These are phyloP conservation scores for Drosophila sturtevanti DNA, from an alignment of 1,140 invertebrate genomes.

Conservation along the genomic window DNA sequence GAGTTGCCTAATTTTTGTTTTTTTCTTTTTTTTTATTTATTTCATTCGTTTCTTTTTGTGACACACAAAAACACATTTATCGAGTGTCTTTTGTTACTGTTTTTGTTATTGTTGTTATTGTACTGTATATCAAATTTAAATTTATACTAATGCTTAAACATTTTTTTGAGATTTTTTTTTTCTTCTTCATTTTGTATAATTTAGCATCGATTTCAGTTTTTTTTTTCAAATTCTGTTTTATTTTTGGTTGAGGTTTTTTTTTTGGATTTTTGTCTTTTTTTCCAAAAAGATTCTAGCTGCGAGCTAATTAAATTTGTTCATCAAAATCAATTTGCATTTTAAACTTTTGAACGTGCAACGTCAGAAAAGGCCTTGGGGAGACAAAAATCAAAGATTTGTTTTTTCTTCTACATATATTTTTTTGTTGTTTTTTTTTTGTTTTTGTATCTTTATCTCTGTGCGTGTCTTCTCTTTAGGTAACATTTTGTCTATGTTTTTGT, in stretches of 20 bases:
- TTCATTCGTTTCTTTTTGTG: not conserved
- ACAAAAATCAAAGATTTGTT: slow-evolving; percentile 27
- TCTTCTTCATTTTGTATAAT: slow-evolving; percentile 58
- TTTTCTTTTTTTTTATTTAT: not conserved
- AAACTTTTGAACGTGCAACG: slow-evolving; percentile 70
- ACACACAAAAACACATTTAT: slow-evolving; percentile 21
- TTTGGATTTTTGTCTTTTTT: not conserved
- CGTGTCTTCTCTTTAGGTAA: slow-evolving; percentile 7
- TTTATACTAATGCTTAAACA: slow-evolving; percentile 24
- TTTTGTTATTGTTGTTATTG: not conserved
- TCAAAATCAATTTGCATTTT: slow-evolving; percentile 82
- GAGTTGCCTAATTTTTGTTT: slow-evolving; percentile 13
- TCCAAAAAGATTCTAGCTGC: slow-evolving; percentile 71
- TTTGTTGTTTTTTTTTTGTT: slow-evolving; percentile 9
- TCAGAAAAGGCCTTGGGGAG: slow-evolving; percentile 75
- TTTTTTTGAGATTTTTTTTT: slow-evolving; percentile 13
- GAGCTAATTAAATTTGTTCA: slow-evolving; percentile 82
- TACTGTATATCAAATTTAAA: slow-evolving; percentile 29
- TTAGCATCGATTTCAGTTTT: slow-evolving; percentile 50
- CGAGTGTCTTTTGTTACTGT: not conserved
- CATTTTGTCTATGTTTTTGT: slow-evolving; percentile 31
- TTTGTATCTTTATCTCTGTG: slow-evolving; percentile 19
- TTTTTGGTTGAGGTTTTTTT: not conserved
- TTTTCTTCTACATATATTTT: slow-evolving; percentile 8
- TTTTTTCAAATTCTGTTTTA: slow-evolving; percentile 3